Evolutionary conservation across 2,113 vertebrate genomes (phyloP).

Genomic region (Chelonoidis abingdonii): DNA sequence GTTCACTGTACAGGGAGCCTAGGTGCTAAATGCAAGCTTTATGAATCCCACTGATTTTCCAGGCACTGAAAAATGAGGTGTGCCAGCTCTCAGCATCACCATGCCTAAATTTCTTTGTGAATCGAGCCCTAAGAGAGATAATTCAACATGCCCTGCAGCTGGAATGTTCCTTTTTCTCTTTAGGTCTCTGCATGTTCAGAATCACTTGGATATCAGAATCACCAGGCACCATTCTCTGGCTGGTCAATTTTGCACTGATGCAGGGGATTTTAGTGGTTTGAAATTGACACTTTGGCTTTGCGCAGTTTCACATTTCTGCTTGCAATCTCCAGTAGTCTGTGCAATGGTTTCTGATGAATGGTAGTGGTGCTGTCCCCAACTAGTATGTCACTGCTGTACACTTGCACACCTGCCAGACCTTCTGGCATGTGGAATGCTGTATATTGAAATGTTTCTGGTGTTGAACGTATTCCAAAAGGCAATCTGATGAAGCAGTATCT

Average conservation of each 20-base stretch:
- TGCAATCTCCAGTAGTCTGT: not conserved
- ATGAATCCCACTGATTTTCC: not conserved
- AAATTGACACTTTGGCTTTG: not conserved
- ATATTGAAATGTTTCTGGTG: rapidly evolving
- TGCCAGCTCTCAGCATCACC: not conserved
- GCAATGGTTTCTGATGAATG: not conserved
- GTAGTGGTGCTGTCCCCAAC: rapidly evolving
- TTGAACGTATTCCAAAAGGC: not conserved
- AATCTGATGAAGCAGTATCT: not conserved
- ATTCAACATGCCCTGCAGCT: not conserved
- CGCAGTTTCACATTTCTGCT: not conserved
- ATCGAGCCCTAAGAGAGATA: not conserved
- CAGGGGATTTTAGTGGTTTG: not conserved
- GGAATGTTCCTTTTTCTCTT: not conserved
- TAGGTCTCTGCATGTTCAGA: not conserved
- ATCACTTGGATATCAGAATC: not conserved
- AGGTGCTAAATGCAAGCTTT: not conserved
- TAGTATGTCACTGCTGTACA: not conserved
- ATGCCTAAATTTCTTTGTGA: not conserved
- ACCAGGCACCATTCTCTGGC: not conserved
- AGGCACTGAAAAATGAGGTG: not conserved
- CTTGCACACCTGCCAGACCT: rapidly evolving
- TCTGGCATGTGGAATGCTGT: rapidly evolving
- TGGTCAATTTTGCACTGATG: not conserved
- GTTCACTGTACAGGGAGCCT: not conserved